Evolutionary conservation across 2,888 invertebrate species (phyloP).

Genomic region (Notodonta dromedarius): DNA sequence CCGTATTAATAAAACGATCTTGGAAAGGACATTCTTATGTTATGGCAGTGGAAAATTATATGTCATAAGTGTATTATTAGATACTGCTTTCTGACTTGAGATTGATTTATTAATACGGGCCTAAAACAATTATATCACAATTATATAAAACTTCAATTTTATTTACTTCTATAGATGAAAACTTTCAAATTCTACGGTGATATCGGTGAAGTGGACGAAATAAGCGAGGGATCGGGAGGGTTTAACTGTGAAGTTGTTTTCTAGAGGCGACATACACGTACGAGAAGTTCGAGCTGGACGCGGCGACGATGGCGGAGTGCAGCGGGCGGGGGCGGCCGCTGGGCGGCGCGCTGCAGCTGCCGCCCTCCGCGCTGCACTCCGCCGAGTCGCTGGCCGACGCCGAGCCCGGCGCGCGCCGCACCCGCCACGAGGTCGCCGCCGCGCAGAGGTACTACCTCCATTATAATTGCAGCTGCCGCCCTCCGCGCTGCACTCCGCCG

Average conservation of each 20-base stretch:
- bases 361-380: slow-evolving; percentile 69
- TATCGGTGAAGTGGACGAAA: background rate
- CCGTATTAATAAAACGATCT: too few species aligned
- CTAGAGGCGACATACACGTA: slow-evolving; percentile 78
- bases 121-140: too few species aligned
- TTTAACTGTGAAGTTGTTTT: background rate
- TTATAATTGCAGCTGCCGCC: slow-evolving; percentile 31
- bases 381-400: slow-evolving; percentile 86
- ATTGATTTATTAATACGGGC: too few species aligned
- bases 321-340: slow-evolving; percentile 49
- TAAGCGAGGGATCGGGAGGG: background rate
- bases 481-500: slow-evolving; percentile 65
- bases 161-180: too few species aligned
- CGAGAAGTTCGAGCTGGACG: slow-evolving; percentile 86
- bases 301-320: slow-evolving; percentile 77
- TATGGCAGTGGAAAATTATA: too few species aligned
- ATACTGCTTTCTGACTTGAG: too few species aligned
- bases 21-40: too few species aligned
- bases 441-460: slow-evolving; percentile 87
- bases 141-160: too few species aligned
- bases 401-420: slow-evolving; percentile 96
- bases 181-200: too few species aligned
- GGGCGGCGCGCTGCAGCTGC: slow-evolving; percentile 56
- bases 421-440: slow-evolving; percentile 97
- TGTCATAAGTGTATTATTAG: too few species aligned